A percentile compares a stretch with the other conserved stretches of the same genome.
phyloP scores from a whole-genome alignment of 2,797 vertebrate species.

The Graptemys geographica region DNA sequence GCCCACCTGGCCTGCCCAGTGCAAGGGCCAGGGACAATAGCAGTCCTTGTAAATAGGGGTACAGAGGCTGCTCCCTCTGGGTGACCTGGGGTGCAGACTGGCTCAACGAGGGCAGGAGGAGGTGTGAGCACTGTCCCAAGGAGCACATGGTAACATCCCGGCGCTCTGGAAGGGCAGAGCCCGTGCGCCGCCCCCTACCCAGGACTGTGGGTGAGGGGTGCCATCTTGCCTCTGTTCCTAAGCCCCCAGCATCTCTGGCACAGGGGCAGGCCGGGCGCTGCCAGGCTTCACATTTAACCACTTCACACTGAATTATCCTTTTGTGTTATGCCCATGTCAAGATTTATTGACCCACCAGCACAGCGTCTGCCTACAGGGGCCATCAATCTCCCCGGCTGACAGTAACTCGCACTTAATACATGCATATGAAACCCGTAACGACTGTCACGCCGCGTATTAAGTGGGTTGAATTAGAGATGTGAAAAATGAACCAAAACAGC shows the following conservation, averaged over 20 bases:
- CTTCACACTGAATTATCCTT: rapidly evolving
- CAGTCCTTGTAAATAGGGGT: neutral
- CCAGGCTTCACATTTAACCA: neutral
- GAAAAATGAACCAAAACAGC: neutral
- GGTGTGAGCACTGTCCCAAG: neutral
- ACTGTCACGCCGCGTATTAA: neutral
- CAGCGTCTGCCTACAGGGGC: neutral
- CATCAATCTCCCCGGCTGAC: neutral
- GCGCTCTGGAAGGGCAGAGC: neutral
- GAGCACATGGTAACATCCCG: neutral
- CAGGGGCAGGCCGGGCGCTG: neutral
- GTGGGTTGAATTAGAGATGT: neutral
- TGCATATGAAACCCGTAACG: neutral
- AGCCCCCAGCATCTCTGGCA: neutral
- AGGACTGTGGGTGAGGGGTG: neutral
- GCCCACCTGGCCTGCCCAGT: neutral
- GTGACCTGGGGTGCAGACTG: neutral
- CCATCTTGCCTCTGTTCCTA: neutral
- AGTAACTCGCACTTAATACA: neutral
- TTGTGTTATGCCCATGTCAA: neutral
- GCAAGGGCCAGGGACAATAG: neutral
- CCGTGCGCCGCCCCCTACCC: neutral
- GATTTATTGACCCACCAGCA: neutral
- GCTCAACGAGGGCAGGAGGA: neutral
- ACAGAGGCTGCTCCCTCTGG: neutral